Conservation (phyloP, 1,140 invertebrate species). For the Oedothorax gibbosus region DNA sequence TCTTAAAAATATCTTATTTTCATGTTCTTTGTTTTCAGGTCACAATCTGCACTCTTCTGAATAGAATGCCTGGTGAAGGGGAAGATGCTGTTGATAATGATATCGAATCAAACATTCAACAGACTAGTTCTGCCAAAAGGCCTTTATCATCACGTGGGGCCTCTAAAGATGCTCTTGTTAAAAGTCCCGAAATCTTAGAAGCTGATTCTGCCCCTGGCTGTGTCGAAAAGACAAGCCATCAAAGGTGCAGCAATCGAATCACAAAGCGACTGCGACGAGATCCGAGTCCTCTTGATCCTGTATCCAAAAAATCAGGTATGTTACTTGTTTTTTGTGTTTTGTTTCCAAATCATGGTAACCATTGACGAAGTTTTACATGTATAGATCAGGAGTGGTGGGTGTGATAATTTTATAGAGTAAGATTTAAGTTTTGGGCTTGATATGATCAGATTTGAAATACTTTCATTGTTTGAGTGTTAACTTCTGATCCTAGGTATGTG, state of each 20-base stretch:
- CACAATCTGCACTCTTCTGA: neutral
- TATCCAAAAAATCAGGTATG: conserved; percentile 31
- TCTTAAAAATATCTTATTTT: too few relatives aligned
- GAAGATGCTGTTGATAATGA: conserved; percentile 55
- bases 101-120: conserved; percentile 39
- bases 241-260: conserved; percentile 49
- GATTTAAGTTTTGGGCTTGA: neutral
- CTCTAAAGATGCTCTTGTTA: conserved; percentile 5
- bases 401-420: neutral
- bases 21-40: conserved; percentile 3
- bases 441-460: too few relatives aligned
- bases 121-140: conserved; percentile 21
- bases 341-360: neutral
- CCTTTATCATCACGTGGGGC: conserved; percentile 12
- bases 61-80: conserved; percentile 49
- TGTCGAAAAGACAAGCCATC: conserved; percentile 1
- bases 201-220: neutral
- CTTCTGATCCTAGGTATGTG: too few relatives aligned
- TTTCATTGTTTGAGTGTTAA: too few relatives aligned
- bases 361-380: neutral
- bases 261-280: conserved; percentile 36
- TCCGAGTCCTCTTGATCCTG: conserved; percentile 34
- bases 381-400: neutral
- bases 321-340: neutral
- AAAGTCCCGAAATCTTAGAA: conserved; percentile 7